Percentiles rank a stretch among this genome's conserved stretches.
These are phyloP conservation scores for Procavia capensis DNA, from an alignment of 2,113 vertebrate species.

Conservation along the genomic window DNA sequence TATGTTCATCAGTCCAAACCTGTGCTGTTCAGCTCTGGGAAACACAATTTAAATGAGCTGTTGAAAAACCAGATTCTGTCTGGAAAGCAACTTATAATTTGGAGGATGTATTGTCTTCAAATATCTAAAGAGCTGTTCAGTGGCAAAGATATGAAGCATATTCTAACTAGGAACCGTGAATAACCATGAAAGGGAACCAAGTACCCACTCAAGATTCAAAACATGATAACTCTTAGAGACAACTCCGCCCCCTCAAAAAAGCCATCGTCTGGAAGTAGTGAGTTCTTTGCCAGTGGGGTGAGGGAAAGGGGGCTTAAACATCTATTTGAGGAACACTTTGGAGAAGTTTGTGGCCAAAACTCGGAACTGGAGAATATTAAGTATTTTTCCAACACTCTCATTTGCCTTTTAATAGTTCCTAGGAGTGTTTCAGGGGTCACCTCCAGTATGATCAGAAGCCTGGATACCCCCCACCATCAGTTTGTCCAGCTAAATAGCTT, in stretches of 20 bases:
- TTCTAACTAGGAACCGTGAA: neutral
- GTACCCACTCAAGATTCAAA: neutral
- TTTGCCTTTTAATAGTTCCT: neutral
- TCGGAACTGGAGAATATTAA: neutral
- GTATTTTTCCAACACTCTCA: neutral
- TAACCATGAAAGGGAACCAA: neutral
- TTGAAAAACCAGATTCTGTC: slow-evolving; percentile 31
- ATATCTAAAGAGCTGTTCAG: slow-evolving; percentile 17
- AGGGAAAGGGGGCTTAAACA: neutral
- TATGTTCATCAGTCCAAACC: slow-evolving; percentile 36
- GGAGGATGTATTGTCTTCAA: neutral
- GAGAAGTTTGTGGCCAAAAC: neutral
- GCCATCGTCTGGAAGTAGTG: neutral
- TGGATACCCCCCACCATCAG: neutral
- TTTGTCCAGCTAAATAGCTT: neutral
- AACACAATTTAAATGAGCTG: slow-evolving; percentile 41
- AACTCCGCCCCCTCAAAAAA: too few species aligned
- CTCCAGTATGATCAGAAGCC: neutral
- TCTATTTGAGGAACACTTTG: neutral
- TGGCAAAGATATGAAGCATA: neutral
- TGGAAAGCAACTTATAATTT: slow-evolving; percentile 45
- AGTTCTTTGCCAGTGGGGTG: neutral
- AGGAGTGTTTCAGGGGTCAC: neutral
- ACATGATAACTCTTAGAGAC: neutral
- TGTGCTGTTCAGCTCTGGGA: slow-evolving; percentile 17